A percentile compares a stretch with the other conserved stretches of the same genome.
Evolutionary conservation across 2,113 vertebrate species (phyloP).

Genomic region (Irena cyanogastra): DNA sequence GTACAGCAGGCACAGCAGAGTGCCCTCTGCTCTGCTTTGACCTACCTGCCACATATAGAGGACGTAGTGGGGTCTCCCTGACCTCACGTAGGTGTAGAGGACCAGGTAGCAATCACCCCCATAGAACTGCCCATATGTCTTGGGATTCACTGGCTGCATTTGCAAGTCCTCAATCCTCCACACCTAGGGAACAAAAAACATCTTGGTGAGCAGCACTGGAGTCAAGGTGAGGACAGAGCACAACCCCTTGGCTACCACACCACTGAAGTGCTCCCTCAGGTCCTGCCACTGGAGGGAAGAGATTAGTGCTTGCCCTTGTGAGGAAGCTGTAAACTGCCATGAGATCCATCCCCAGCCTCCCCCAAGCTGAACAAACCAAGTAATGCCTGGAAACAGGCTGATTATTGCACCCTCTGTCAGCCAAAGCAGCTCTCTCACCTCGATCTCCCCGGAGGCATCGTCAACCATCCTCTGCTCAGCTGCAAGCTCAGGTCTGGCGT

Average conservation of each 20-base stretch:
- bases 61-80: slow-evolving; percentile 76
- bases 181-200: slow-evolving; percentile 66
- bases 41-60: slow-evolving; percentile 92
- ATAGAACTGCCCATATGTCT: slow-evolving; percentile 82
- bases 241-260: neutral
- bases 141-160: slow-evolving; percentile 77
- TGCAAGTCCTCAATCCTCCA: slow-evolving; percentile 87
- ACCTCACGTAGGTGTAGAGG: slow-evolving; percentile 81
- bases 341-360: neutral
- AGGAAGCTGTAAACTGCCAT: neutral
- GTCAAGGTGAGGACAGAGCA: neutral
- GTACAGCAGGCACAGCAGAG: neutral
- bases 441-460: slow-evolving; percentile 80
- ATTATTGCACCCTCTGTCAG: neutral
- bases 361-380: neutral
- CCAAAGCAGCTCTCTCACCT: slow-evolving; percentile 67
- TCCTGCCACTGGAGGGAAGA: neutral
- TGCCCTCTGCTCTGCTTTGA: neutral
- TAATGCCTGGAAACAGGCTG: neutral
- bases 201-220: neutral
- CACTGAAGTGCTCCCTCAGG: neutral
- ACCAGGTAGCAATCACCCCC: slow-evolving; percentile 90
- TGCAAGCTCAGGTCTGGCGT: slow-evolving; percentile 83
- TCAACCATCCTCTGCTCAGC: slow-evolving; percentile 89
- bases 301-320: neutral